Conservation (phyloP, 2,113 vertebrate genomes). For the Notothenia coriiceps region DNA sequence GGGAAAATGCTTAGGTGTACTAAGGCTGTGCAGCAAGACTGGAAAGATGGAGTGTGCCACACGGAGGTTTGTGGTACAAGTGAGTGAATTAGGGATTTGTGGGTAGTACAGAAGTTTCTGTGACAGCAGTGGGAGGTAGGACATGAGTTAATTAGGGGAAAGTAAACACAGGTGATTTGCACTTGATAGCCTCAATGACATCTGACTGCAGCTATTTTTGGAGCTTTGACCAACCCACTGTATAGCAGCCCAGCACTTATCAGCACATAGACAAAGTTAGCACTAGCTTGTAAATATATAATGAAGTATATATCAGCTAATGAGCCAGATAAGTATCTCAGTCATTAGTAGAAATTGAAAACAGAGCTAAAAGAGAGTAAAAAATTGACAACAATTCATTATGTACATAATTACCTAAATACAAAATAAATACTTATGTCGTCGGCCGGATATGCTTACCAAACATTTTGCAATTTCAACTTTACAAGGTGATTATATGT, state of each 20-base stretch:
- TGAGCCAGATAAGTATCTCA: neutral
- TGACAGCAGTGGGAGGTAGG: constrained; percentile 2
- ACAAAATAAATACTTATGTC: no score
- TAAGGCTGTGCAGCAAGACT: constrained; percentile 6
- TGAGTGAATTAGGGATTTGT: constrained; percentile 45
- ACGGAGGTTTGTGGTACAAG: constrained; percentile 27
- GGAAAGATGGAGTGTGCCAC: constrained; percentile 25
- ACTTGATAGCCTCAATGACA: neutral
- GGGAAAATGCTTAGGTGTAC: constrained; percentile 63
- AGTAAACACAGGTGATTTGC: constrained; percentile 32
- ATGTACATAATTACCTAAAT: neutral
- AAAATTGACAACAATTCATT: neutral
- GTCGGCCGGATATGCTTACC: no score
- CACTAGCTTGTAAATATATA: neutral
- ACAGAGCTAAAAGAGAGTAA: neutral
- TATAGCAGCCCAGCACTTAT: neutral
- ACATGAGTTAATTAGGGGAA: constrained; percentile 17
- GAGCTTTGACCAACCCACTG: neutral
- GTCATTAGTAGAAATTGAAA: neutral
- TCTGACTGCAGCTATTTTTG: neutral
- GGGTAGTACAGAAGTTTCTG: constrained; percentile 1
- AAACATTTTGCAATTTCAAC: neutral
- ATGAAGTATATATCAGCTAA: neutral
- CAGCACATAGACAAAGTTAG: neutral
- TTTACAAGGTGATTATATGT: neutral